phyloP scores from a whole-genome alignment of 2,888 invertebrate genomes.

The Limnephilus rhombicus region DNA sequence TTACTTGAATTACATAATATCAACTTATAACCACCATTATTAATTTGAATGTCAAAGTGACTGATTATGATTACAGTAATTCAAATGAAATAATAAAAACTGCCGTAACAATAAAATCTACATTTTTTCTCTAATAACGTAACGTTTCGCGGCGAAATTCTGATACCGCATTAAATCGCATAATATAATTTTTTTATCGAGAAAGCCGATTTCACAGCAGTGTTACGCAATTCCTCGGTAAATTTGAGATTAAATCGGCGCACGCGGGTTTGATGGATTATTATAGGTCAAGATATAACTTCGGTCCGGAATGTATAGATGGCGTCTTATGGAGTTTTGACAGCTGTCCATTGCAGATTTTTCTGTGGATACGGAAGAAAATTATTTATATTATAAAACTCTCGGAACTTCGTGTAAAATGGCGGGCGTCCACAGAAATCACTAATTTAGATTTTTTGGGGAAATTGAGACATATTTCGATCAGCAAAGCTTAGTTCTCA shows the following conservation, averaged over 20 bases:
- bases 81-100: neutral
- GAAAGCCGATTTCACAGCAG: slow-evolving; percentile 26
- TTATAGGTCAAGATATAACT: slow-evolving; percentile 49
- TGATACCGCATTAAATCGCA: neutral
- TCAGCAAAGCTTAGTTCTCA: too few species aligned
- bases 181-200: neutral
- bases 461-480: neutral
- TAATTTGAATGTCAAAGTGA: neutral
- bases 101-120: neutral
- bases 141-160: neutral
- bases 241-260: slow-evolving; percentile 36
- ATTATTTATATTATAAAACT: neutral
- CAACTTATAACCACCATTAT: neutral
- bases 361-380: neutral
- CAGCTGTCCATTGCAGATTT: slow-evolving; percentile 50
- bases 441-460: neutral
- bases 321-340: slow-evolving; percentile 17
- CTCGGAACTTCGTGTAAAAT: neutral
- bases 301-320: slow-evolving; percentile 26
- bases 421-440: neutral
- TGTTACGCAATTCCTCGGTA: slow-evolving; percentile 25
- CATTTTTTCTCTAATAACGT: neutral
- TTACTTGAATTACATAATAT: neutral
- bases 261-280: slow-evolving; percentile 52
- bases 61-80: neutral